These are phyloP conservation scores for Rhizoglyphus robini DNA, from an alignment of 1,140 invertebrate species.

Conservation along the genomic window DNA sequence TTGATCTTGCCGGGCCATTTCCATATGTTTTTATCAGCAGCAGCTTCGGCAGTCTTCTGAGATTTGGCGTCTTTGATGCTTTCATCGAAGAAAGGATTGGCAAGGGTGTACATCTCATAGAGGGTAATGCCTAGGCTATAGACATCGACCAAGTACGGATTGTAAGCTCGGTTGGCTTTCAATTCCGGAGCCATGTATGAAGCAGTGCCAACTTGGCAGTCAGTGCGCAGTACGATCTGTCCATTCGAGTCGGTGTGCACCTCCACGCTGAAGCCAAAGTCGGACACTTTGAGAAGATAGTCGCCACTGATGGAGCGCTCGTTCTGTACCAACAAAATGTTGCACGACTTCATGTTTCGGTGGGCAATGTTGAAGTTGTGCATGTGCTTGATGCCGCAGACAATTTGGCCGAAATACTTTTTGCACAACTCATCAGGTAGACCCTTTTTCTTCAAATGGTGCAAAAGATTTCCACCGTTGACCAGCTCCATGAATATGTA, in stretches of 20 bases:
- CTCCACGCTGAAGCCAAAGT: not conserved
- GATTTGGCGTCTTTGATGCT: not conserved
- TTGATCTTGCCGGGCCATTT: not conserved
- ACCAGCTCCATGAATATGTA: slow-evolving; percentile 17
- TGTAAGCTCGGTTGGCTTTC: slow-evolving; percentile 51
- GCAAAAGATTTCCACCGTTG: not conserved
- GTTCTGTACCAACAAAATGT: not conserved
- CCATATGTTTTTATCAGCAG: too few species aligned
- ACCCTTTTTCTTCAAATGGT: slow-evolving; percentile 17
- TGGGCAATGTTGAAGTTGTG: slow-evolving; percentile 14
- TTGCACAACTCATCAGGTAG: not conserved
- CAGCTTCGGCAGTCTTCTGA: not conserved
- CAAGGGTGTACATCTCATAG: slow-evolving; percentile 45
- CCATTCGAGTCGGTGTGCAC: not conserved
- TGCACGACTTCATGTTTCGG: not conserved
- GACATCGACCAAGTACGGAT: slow-evolving; percentile 57
- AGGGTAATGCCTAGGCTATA: slow-evolving; percentile 79
- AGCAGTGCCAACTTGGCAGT: slow-evolving; percentile 45
- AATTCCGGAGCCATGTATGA: slow-evolving; percentile 93
- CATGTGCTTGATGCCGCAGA: not conserved
- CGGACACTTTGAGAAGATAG: not conserved
- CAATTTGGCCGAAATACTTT: slow-evolving; percentile 9
- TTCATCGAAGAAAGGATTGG: slow-evolving; percentile 33
- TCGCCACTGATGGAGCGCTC: slow-evolving; percentile 1
- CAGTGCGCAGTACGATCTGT: slow-evolving; percentile 15